These are phyloP conservation scores for Zygogramma bicolorata DNA, from an alignment of 2,888 invertebrate genomes.

Conservation along the genomic window DNA sequence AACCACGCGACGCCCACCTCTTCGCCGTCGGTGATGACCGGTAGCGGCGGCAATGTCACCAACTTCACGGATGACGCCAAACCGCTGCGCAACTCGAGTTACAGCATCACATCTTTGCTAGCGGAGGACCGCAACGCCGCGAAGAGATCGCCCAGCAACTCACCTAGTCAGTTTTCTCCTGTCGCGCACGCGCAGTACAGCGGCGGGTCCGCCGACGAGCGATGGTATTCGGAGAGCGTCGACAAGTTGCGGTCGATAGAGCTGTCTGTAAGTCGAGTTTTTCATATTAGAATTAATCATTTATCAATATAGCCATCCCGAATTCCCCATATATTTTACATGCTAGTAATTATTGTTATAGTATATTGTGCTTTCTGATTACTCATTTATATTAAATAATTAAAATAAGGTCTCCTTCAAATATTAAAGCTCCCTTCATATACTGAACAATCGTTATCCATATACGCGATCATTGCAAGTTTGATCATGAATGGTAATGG, in stretches of 20 bases:
- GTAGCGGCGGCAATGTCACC: conserved; percentile 47
- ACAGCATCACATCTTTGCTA: conserved; percentile 87
- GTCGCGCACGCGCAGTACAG: conserved; percentile 67
- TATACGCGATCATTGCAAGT: too few species aligned
- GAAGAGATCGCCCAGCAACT: conserved; percentile 61
- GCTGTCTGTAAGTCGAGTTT: conserved; percentile 65
- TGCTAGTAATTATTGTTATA: too few species aligned
- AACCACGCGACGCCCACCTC: conserved; percentile 23
- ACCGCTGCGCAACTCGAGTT: conserved; percentile 72
- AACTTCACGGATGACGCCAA: conserved; percentile 55
- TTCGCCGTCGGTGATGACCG: conserved; percentile 39
- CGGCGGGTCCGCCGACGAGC: conserved; percentile 65
- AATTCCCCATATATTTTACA: too few species aligned
- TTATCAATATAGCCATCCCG: too few species aligned
- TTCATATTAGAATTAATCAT: too few species aligned
- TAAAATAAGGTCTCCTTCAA: too few species aligned
- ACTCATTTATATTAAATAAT: too few species aligned
- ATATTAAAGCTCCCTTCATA: too few species aligned
- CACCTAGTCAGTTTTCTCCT: conserved; percentile 61
- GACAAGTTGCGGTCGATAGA: conserved; percentile 65
- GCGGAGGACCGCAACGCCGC: conserved; percentile 70
- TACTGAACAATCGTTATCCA: too few species aligned
- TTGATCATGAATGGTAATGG: too few species aligned
- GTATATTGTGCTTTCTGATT: too few species aligned
- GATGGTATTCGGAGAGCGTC: conserved; percentile 64